Evolutionary conservation across 2,113 vertebrate species (phyloP).

Genomic region (Picathartes gymnocephalus): DNA sequence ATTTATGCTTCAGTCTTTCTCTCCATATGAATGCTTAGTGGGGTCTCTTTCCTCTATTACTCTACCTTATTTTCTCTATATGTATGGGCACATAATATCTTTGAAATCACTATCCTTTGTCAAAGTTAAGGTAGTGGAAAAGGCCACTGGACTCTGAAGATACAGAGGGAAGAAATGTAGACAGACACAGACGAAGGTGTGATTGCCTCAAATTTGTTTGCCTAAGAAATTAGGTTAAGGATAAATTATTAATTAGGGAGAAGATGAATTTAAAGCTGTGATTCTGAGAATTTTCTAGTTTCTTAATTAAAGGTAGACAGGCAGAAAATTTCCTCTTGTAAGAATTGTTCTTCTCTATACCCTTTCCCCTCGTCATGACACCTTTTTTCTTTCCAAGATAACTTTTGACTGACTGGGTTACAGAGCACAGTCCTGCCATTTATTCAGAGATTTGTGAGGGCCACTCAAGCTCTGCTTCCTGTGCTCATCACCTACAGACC

Average conservation of each 20-base stretch:
- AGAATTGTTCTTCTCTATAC: not conserved
- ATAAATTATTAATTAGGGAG: not conserved
- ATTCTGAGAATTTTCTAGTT: not conserved
- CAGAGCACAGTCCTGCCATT: not conserved
- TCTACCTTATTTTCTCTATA: not conserved
- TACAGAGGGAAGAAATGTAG: not conserved
- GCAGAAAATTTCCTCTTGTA: not conserved
- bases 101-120: not conserved
- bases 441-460: not conserved
- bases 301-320: not conserved
- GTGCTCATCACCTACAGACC: not conserved
- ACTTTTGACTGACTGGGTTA: not conserved
- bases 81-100: not conserved
- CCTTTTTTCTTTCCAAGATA: not conserved
- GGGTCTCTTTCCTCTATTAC: not conserved
- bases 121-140: not conserved
- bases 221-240: not conserved
- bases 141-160: not conserved
- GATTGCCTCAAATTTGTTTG: not conserved
- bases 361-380: accelerated
- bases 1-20: not conserved
- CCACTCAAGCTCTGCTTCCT: not conserved
- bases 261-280: not conserved
- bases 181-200: not conserved
- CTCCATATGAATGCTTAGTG: not conserved